Base-by-base conservation (phyloP, 2,113 vertebrate genomes). In the Laticauda colubrina region DNA sequence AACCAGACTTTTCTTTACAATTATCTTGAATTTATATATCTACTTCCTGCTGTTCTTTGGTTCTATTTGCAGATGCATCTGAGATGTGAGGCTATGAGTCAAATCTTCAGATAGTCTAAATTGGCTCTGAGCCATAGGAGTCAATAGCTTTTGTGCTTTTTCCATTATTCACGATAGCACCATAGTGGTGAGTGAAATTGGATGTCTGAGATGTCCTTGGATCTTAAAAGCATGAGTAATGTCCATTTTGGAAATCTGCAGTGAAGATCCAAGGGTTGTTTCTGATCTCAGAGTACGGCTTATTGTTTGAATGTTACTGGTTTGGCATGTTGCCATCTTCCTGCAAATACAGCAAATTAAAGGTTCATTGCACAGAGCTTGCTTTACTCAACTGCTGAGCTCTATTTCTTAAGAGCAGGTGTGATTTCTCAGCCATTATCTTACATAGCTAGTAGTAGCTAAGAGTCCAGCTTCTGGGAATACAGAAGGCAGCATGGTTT, bases 111-210 rank as follows among this genome's bases (percentile, higher is more conserved):
- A 34, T 20, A 20, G 69, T 12, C 75, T 85, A 91, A 89, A 89
- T 87, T 86, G 88, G 93, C 90, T 89, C 57, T 5, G 9, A 54
- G 64, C 93, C 90, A 91, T 4, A 34, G 75, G 85, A 94, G 93
- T 90, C 90, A 93, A 69, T 91, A 45, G 56, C 93, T 93, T 85
- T 93, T 93, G 90, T 91, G 56, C 81, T 75, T 54, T 89, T 89
- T 92, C 93, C 57, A 87, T 92, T 94, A 91, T 92, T 86, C 88
- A 75, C 91, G 43, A 88, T 39, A 91, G 88, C 75, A 86, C 89
- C 75, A 69, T 10, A 54, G 56, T 48, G 18, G 88, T 2, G 55
- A 92, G 88, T 61, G 51, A 94, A 89, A 90, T 69, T 91, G 56
- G 75, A 94, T 92, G 75, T 64, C 87, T 39, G 57, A 51, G 90